Evolutionary conservation across 1,140 invertebrate species (phyloP).

Genomic region (Drosophila teissieri): DNA sequence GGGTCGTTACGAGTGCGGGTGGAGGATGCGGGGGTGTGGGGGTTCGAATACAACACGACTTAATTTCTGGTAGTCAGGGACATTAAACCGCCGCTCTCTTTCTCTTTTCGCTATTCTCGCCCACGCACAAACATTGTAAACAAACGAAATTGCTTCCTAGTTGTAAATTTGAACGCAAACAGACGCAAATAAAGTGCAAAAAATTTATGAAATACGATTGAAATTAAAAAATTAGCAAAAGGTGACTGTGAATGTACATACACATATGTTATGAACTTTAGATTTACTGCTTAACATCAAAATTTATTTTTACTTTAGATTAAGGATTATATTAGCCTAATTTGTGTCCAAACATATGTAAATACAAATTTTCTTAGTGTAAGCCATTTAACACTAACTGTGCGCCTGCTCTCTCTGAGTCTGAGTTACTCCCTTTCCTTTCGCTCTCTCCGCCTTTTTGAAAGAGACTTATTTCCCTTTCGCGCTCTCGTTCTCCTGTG

Average conservation of each 20-base stretch:
- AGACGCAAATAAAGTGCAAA: background rate
- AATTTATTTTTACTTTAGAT: no score
- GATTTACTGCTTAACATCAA: no score
- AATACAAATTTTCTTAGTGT: background rate
- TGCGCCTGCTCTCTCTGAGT: conserved; percentile 55
- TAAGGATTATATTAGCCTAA: no score
- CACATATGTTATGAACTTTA: no score
- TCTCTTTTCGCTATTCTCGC: conserved; percentile 15
- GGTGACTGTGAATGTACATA: no score
- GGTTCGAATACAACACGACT: conserved; percentile 66
- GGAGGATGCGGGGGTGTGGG: background rate
- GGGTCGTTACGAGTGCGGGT: background rate
- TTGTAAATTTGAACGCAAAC: conserved; percentile 54
- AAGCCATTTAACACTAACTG: conserved; percentile 10
- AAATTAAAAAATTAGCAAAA: no score
- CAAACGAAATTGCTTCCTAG: conserved; percentile 72
- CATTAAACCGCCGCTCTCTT: conserved; percentile 11
- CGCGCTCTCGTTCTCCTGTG: conserved; percentile 62
- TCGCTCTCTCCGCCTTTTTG: conserved; percentile 2
- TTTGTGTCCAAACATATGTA: background rate
- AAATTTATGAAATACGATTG: background rate
- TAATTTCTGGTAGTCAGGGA: conserved; percentile 64
- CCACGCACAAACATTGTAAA: conserved; percentile 74
- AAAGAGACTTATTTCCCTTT: conserved; percentile 2
- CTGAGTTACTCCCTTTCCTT: background rate